phyloP scores from a whole-genome alignment of 2,888 invertebrate species.

The Phengaris arion region DNA sequence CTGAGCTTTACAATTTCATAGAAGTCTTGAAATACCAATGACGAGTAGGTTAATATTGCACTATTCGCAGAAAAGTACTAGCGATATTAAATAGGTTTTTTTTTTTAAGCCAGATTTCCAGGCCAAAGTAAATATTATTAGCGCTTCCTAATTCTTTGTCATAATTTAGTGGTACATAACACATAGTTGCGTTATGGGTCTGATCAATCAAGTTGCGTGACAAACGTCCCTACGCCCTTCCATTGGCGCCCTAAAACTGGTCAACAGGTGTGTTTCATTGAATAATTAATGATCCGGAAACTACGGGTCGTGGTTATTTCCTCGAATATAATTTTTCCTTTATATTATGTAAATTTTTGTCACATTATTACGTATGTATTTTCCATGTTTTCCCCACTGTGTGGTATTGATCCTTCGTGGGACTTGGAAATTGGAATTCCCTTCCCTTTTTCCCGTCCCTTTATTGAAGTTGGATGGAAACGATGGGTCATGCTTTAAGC shows the following conservation, averaged over 20 bases:
- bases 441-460: too few species aligned
- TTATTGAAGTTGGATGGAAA: too few species aligned
- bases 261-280: constrained; percentile 67
- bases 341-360: too few species aligned
- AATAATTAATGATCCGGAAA: constrained; percentile 57
- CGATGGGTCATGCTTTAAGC: too few species aligned
- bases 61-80: too few species aligned
- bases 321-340: not conserved
- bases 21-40: not conserved
- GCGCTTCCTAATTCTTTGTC: constrained; percentile 13
- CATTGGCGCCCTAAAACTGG: constrained; percentile 39
- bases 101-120: not conserved
- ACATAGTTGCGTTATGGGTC: constrained; percentile 24
- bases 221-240: constrained; percentile 48
- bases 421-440: too few species aligned
- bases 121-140: constrained; percentile 14
- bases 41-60: not conserved
- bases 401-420: not conserved
- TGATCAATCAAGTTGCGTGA: constrained; percentile 49
- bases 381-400: not conserved
- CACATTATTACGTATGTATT: not conserved
- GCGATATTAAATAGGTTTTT: not conserved
- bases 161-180: constrained; percentile 18
- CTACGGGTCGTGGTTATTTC: not conserved
- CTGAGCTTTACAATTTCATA: constrained; percentile 3